Percentiles rank a stretch among this genome's conserved stretches.
phyloP scores from a whole-genome alignment of 1,140 invertebrate species.

The Pemphigus obesinymphae region DNA sequence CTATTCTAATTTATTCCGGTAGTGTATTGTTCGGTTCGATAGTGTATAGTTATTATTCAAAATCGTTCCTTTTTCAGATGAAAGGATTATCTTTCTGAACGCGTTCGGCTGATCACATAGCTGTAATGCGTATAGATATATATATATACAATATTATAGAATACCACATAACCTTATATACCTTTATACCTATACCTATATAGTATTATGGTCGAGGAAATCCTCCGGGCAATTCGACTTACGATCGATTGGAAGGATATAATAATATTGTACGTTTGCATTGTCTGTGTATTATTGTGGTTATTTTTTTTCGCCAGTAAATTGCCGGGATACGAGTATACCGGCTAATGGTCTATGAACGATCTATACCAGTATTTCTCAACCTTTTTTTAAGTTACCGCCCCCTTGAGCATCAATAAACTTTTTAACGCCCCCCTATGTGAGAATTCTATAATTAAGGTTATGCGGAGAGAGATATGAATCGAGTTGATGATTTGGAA shows the following conservation, averaged over 20 bases:
- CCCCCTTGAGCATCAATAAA: too few relatives aligned
- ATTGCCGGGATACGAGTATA: neutral
- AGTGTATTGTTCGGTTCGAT: conserved; percentile 22
- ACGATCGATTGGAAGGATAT: neutral
- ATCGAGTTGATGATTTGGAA: too few relatives aligned
- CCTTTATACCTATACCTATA: neutral
- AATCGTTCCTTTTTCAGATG: conserved; percentile 18
- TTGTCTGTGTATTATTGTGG: neutral
- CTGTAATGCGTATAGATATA: neutral
- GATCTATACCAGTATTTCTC: too few relatives aligned
- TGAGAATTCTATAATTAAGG: too few relatives aligned
- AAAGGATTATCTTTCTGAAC: conserved; percentile 12
- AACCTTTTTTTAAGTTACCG: too few relatives aligned
- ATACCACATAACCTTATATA: neutral
- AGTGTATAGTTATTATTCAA: neutral
- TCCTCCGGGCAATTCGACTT: neutral
- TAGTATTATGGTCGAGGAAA: neutral
- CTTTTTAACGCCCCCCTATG: too few relatives aligned
- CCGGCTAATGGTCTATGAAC: neutral
- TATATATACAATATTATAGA: too few relatives aligned
- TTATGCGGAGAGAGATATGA: too few relatives aligned
- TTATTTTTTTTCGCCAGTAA: neutral
- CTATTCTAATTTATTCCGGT: conserved; percentile 30
- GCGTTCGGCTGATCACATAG: neutral
- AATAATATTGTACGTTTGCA: neutral